Percentiles rank a stretch among this genome's conserved stretches.
These are phyloP conservation scores for Seriola dumerili DNA, from an alignment of 2,113 vertebrate genomes.

Conservation along the genomic window DNA sequence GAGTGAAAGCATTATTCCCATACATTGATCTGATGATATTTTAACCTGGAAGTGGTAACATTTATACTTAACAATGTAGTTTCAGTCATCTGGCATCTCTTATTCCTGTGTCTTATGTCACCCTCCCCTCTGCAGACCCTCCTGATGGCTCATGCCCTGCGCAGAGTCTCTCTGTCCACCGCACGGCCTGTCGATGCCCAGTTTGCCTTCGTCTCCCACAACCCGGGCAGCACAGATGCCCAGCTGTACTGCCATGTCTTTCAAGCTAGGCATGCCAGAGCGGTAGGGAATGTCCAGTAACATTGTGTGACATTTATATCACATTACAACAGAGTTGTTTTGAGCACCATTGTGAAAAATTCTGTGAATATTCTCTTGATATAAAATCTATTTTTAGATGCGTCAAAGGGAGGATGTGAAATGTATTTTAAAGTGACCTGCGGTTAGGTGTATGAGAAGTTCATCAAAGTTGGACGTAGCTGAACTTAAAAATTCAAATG, in stretches of 20 bases:
- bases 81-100: not conserved
- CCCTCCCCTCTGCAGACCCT: constrained; percentile 82
- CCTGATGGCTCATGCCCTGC: constrained; percentile 94
- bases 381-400: no score
- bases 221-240: constrained; percentile 84
- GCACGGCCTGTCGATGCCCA: constrained; percentile 85
- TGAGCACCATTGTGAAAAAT: no score
- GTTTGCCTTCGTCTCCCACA: constrained; percentile 94
- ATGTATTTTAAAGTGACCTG: no score
- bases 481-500: no score
- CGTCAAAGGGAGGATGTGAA: no score
- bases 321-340: not conserved
- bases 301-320: not conserved
- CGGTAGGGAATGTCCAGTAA: constrained; percentile 64
- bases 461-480: no score
- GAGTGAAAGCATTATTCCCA: not conserved
- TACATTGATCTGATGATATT: not conserved
- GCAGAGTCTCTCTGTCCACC: constrained; percentile 90
- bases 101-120: not conserved
- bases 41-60: not conserved
- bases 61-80: no score
- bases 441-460: no score
- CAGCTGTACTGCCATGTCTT: constrained; percentile 95
- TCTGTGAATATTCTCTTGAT: no score
- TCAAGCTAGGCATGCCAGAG: constrained; percentile 86